Base-by-base conservation (phyloP, 2,888 invertebrate species). In the Zelleria hepariella region DNA sequence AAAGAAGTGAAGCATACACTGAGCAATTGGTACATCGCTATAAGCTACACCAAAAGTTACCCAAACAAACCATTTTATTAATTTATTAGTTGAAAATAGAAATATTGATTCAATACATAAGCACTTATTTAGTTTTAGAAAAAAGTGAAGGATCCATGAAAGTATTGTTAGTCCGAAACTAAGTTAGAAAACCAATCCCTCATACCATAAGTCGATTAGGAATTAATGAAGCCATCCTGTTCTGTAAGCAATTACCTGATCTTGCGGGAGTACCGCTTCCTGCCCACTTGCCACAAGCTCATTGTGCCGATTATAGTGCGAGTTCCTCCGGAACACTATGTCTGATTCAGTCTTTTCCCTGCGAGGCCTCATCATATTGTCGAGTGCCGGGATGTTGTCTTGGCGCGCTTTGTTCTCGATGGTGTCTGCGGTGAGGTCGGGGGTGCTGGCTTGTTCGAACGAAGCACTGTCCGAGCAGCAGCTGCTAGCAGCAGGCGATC, bases 271-370 rank as follows among this genome's bases (percentile, higher is more conserved):
- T 85, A 87, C 88, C 87, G 86, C 87, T 86, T 88, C 88, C 88
- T 88, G 88, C 85, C 88, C 88, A 79, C 77, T 79, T 68, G 84
- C 71, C 71, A 82, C 69, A 64, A 84, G 74, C 67, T 86, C 86
- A 66, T 81, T 73, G 73, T 86, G 83, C 67, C 84, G 82, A 67
- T 77, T 86, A 73, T 80, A 83, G 68, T 84, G 82, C 49, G 86
- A 86, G 74, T 82, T 85, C 72, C 86, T 92, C 71, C 94, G 91
- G 75, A 94, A 91, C 70, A 95, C 93, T 77, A 96, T 95, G 81
- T 95, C 95, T 62, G 95, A 95, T 87, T 96, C 96, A 74, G 96
- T 96, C 90, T 95, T 95, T 91, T 96, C 96, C 71, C 96, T 91
- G 72, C 96, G 91, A 58, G 94, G 95, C 72, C 91, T 91, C 67